Conservation (phyloP, 2,888 invertebrate genomes). For the Caenorhabditis sinica region DNA sequence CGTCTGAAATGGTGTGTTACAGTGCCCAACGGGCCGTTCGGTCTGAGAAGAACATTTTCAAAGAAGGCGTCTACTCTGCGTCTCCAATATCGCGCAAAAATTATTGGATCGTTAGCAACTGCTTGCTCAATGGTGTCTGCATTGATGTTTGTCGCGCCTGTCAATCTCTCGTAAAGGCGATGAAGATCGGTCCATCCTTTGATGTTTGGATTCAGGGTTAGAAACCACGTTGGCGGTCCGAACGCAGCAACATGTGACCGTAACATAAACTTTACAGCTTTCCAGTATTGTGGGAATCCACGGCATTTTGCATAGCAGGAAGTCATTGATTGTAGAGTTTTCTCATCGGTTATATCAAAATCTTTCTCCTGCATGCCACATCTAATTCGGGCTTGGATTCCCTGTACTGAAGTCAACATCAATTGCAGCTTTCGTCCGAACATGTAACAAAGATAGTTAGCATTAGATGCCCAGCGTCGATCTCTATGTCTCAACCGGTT, state of each 20-base stretch:
- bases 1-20: constrained; percentile 22
- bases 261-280: background rate
- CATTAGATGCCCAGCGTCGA: background rate
- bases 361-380: background rate
- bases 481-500: background rate
- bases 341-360: constrained; percentile 2
- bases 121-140: background rate
- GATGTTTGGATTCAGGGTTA: constrained; percentile 47
- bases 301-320: background rate
- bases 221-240: constrained; percentile 45
- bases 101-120: constrained; percentile 22
- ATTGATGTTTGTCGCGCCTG: background rate
- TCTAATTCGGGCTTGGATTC: background rate
- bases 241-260: constrained; percentile 5
- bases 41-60: background rate
- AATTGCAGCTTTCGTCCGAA: constrained; percentile 4
- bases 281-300: constrained; percentile 28
- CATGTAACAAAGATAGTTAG: background rate
- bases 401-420: background rate
- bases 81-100: constrained; percentile 35
- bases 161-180: background rate
- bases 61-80: constrained; percentile 10
- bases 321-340: background rate
- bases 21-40: constrained; percentile 23
- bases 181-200: constrained; percentile 31